A percentile compares a stretch with the other conserved stretches of the same genome.
phyloP scores from a whole-genome alignment of 2,888 invertebrate genomes.

The Litoditis marina region DNA sequence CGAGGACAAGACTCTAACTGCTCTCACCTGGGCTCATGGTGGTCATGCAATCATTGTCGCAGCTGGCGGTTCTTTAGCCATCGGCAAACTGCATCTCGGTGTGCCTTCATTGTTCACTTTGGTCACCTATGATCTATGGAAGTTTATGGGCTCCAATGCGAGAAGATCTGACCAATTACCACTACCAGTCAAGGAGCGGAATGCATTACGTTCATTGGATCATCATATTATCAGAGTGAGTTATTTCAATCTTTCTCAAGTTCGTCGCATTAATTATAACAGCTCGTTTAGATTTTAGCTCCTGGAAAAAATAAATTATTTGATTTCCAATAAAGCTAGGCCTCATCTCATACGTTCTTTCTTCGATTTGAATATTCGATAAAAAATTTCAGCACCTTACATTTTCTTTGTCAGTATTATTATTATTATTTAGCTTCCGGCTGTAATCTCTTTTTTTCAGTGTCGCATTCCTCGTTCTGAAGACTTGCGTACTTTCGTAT shows the following conservation, averaged over 20 bases:
- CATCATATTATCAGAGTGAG: constrained; percentile 83
- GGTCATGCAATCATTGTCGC: constrained; percentile 85
- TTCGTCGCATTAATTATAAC: too few species aligned
- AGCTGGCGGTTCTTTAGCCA: constrained; percentile 74
- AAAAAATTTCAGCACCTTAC: not conserved
- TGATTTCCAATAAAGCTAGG: too few species aligned
- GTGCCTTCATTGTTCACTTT: constrained; percentile 84
- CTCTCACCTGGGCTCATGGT: constrained; percentile 96
- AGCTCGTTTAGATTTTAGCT: too few species aligned
- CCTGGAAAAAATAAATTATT: too few species aligned
- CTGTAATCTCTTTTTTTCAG: constrained; percentile 68
- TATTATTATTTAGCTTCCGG: too few species aligned
- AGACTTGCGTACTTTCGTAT: constrained; percentile 86
- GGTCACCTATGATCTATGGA: constrained; percentile 62
- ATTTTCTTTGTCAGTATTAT: not conserved
- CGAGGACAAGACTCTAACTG: constrained; percentile 69
- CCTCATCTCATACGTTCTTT: too few species aligned
- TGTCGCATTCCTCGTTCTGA: constrained; percentile 88
- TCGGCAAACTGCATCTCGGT: constrained; percentile 77
- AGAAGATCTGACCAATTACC: constrained; percentile 73
- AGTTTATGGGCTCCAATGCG: constrained; percentile 38
- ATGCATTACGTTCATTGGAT: constrained; percentile 42
- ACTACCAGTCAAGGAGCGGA: constrained; percentile 73
- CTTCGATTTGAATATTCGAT: too few species aligned
- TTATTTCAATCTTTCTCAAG: constrained; percentile 23